Percentiles rank a stretch among this genome's conserved stretches.
Evolutionary conservation across 2,113 vertebrate species (phyloP).

Genomic region (Henicopernis longicauda): DNA sequence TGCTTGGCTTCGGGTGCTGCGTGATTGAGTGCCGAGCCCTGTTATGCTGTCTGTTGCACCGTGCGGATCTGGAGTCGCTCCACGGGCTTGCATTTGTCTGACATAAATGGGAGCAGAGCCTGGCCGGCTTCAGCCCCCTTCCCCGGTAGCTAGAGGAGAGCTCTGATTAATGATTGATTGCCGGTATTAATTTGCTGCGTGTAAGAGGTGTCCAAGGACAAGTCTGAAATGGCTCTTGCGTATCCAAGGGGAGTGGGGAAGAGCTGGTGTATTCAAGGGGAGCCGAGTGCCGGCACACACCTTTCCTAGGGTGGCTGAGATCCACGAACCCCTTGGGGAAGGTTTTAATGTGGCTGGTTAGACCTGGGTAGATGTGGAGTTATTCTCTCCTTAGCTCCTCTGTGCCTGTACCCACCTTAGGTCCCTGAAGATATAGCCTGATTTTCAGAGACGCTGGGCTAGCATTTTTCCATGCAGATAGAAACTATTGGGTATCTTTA

Average conservation of each 20-base stretch:
- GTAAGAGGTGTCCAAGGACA: slow-evolving; percentile 36
- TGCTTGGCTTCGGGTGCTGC: neutral
- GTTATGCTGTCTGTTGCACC: neutral
- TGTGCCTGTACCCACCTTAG: neutral
- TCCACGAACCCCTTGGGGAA: neutral
- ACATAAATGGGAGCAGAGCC: slow-evolving; percentile 46
- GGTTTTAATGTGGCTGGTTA: neutral
- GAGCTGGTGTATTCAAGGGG: neutral
- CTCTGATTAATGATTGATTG: slow-evolving; percentile 27
- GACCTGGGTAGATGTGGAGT: neutral
- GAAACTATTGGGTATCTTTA: neutral
- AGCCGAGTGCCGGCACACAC: neutral
- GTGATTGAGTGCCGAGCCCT: slow-evolving; percentile 23
- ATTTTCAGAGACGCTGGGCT: neutral
- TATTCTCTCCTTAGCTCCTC: neutral
- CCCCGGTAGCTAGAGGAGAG: neutral
- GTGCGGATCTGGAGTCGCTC: slow-evolving; percentile 29
- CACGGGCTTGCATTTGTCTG: slow-evolving; percentile 31
- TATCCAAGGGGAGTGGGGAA: neutral
- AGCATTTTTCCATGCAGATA: neutral
- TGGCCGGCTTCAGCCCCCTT: neutral
- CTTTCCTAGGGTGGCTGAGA: neutral
- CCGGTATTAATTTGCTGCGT: slow-evolving; percentile 8
- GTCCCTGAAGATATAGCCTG: neutral
- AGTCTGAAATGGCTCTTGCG: neutral